A percentile compares a stretch with the other conserved stretches of the same genome.
Conservation (phyloP, 2,113 vertebrate genomes). For the Gobius niger region DNA sequence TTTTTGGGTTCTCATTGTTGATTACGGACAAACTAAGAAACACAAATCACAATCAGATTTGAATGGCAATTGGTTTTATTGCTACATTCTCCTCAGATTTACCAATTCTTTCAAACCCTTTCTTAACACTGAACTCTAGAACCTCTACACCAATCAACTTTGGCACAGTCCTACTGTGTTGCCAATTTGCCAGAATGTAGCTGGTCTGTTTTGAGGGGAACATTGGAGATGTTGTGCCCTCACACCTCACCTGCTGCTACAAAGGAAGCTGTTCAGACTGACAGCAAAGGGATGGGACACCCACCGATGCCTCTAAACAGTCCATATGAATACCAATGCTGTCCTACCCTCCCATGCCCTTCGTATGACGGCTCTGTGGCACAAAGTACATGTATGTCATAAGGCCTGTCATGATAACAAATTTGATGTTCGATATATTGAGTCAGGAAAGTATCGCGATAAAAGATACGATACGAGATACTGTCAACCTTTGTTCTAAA, state of each 20-base stretch:
- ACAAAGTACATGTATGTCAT: slow-evolving; percentile 30
- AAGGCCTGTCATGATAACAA: too few species aligned
- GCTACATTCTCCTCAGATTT: too few species aligned
- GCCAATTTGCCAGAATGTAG: neutral
- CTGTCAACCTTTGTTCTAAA: too few species aligned
- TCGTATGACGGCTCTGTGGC: slow-evolving; percentile 43
- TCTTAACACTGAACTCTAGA: neutral
- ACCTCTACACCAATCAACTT: neutral
- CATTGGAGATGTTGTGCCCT: slow-evolving; percentile 19
- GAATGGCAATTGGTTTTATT: neutral
- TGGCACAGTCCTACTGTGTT: neutral
- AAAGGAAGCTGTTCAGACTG: slow-evolving; percentile 47
- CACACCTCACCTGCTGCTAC: slow-evolving; percentile 44
- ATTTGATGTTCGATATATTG: too few species aligned
- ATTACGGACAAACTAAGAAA: neutral
- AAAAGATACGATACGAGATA: too few species aligned
- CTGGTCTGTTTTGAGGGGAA: neutral
- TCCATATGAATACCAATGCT: slow-evolving; percentile 58
- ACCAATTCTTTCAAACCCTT: too few species aligned
- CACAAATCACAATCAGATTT: neutral
- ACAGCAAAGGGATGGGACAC: slow-evolving; percentile 47
- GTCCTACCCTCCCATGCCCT: slow-evolving; percentile 43
- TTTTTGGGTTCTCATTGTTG: neutral
- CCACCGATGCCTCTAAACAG: slow-evolving; percentile 28
- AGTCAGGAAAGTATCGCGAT: too few species aligned